Conservation (phyloP, 1,140 invertebrate genomes). For the Magallana ariakensis region DNA sequence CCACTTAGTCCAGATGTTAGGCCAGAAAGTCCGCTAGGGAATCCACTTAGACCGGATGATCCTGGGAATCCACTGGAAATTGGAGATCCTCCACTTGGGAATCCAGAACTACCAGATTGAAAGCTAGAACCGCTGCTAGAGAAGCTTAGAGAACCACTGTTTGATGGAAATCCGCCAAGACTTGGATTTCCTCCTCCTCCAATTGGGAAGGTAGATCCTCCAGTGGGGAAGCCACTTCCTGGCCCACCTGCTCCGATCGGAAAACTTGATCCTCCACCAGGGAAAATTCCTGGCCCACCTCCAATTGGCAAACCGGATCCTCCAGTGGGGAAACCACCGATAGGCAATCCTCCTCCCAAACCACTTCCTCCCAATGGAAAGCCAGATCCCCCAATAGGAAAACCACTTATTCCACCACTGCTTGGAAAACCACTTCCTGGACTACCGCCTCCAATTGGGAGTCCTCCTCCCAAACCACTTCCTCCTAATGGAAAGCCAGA, state of each 20-base stretch:
- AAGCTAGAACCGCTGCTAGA: background rate
- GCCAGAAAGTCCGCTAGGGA: background rate
- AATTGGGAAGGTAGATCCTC: background rate
- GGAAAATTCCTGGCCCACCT: background rate
- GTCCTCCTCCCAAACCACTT: background rate
- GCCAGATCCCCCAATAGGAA: background rate
- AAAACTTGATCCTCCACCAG: background rate
- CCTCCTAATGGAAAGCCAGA: background rate
- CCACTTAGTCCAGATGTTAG: background rate
- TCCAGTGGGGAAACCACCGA: background rate
- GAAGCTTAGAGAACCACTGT: background rate
- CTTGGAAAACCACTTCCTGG: background rate
- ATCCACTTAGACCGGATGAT: background rate
- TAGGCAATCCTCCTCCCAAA: background rate
- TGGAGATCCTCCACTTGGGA: conserved; percentile 5
- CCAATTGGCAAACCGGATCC: background rate
- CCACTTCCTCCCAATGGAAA: background rate
- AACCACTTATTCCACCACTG: background rate
- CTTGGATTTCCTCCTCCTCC: background rate
- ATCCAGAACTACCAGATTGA: background rate
- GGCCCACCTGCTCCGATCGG: background rate
- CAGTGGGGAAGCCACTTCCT: background rate
- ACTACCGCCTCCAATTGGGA: background rate
- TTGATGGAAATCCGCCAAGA: background rate
- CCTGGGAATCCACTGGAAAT: background rate